Evolutionary conservation across 1,140 invertebrate genomes (phyloP).

Genomic region (Platorchestia sp.): DNA sequence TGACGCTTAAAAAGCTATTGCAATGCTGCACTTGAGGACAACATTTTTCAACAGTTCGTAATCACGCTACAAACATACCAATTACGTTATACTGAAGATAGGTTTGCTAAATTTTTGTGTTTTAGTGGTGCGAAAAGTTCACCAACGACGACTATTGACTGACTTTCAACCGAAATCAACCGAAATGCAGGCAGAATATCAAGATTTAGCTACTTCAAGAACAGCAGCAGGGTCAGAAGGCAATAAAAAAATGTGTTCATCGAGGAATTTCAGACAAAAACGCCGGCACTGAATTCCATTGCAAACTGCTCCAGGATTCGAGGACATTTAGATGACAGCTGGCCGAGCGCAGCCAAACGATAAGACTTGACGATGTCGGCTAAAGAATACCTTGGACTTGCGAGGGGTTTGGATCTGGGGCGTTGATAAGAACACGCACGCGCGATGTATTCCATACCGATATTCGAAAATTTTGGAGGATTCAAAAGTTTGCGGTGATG

Average conservation of each 20-base stretch:
- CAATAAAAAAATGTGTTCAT: neutral
- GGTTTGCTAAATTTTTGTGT: neutral
- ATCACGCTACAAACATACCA: neutral
- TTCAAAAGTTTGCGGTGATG: neutral
- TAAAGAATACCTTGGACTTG: neutral
- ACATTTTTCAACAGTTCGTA: neutral
- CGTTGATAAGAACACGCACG: neutral
- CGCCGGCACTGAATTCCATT: neutral
- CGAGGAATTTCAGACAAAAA: neutral
- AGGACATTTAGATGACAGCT: neutral
- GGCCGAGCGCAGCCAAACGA: neutral
- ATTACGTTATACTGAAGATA: neutral
- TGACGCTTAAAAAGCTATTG: neutral
- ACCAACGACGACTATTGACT: neutral
- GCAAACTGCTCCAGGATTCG: neutral
- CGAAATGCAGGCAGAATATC: no score
- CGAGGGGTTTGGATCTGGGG: neutral
- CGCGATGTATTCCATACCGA: neutral
- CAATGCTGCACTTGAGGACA: neutral
- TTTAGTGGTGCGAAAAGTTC: neutral
- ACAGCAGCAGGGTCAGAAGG: neutral
- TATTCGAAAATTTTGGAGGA: neutral
- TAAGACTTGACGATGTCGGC: neutral
- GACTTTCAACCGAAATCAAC: no score
- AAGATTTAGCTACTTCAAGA: neutral